Base-by-base conservation (phyloP, 2,797 vertebrate species). In the Hoplostethus mediterraneus region DNA sequence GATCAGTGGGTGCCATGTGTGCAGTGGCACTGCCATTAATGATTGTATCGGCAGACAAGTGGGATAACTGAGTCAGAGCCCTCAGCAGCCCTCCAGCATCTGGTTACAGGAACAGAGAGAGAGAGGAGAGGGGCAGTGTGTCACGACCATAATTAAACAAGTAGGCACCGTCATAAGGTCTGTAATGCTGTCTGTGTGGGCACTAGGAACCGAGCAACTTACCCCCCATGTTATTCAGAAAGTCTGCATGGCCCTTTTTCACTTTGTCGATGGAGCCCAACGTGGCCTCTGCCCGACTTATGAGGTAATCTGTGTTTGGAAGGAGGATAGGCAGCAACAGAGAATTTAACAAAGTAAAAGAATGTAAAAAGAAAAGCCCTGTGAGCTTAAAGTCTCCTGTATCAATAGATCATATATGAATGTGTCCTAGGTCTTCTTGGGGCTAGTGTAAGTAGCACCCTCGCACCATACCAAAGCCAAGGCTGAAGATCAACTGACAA, bases 1-100 rank as follows among this genome's bases (percentile, higher is more conserved):
- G 96, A 90, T 99, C 96, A 0, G 94, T 95, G 77, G 97, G 97
- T 0, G 97, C 98, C 93, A 96, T 94, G 92, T 98, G 97, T 5
- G 98, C 94, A 0, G 97, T 99, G 61, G 97, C 97, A 0, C 97
- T 95, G 75, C 96, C 97, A 0, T 98, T 97, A 55, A 96, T 59
- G 0, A 99, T 98, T 55, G 97, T 94, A 81, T 99, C 97, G 0
- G 97, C 95, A 0, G 93, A 77, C 80, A 97, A 91, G 86, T 99
- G 97, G 1, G 97, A 94, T 33, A 99, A 99, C 72, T 96, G 96
- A 48, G 96, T 94, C 89, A 99, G 88, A 30, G 97, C 95, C 10
- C 95, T 95, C 81, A 98, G 93, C 81, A 99, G 92, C 10, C 88
- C 84, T 0, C 95, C 94, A 12, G 96, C 96, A 45, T 99, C 98